A percentile compares a stretch with the other conserved stretches of the same genome.
Evolutionary conservation across 2,888 invertebrate species (phyloP).

Genomic region (Coenonympha glycerion): DNA sequence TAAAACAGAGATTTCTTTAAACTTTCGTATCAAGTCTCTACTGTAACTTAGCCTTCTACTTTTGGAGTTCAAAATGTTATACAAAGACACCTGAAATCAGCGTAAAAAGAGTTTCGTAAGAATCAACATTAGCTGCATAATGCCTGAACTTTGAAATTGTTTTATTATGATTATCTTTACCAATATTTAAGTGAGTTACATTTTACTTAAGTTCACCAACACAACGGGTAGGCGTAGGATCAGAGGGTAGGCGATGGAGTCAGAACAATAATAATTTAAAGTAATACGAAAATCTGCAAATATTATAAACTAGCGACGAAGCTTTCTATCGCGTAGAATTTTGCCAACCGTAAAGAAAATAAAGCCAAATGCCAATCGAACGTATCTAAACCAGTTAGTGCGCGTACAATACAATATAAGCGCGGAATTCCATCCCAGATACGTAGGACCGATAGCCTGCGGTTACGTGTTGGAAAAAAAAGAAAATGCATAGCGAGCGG

Average conservation of each 20-base stretch:
- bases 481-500: slow-evolving; percentile 17
- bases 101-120: neutral
- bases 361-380: slow-evolving; percentile 25
- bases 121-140: neutral
- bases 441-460: slow-evolving; percentile 26
- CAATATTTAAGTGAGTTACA: too few species aligned
- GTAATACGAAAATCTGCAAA: neutral
- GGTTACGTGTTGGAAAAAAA: slow-evolving; percentile 24
- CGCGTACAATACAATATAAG: slow-evolving; percentile 26
- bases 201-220: too few species aligned
- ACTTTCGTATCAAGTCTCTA: too few species aligned
- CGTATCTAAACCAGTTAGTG: slow-evolving; percentile 27
- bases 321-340: slow-evolving; percentile 5
- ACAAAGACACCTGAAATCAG: neutral
- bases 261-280: too few species aligned
- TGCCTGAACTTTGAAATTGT: neutral
- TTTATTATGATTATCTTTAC: too few species aligned
- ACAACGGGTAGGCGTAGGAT: too few species aligned
- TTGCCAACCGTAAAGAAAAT: slow-evolving; percentile 11
- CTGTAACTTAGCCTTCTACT: too few species aligned
- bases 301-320: neutral
- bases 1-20: too few species aligned
- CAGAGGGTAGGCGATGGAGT: too few species aligned
- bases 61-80: neutral
- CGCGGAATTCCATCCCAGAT: slow-evolving; percentile 26